A percentile compares a stretch with the other conserved stretches of the same genome.
phyloP scores from a whole-genome alignment of 2,797 vertebrate species.

The Artibeus jamaicensis region DNA sequence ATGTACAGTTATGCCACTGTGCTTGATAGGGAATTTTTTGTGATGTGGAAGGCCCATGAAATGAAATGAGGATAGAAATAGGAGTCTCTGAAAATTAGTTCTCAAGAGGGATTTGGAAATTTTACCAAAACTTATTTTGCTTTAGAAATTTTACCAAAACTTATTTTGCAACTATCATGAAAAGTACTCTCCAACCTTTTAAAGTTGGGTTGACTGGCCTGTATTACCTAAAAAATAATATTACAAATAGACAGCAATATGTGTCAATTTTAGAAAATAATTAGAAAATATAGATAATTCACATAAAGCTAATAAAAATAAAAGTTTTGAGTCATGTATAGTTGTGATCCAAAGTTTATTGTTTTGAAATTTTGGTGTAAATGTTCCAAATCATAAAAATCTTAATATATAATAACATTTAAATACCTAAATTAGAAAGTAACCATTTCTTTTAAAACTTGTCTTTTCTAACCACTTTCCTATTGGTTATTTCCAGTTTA shows the following conservation, averaged over 20 bases:
- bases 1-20: constrained; percentile 36
- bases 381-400: background rate
- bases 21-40: constrained; percentile 64
- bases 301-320: background rate
- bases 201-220: background rate
- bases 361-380: background rate
- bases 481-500: background rate
- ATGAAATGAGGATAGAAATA: constrained; percentile 38
- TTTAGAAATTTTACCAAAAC: constrained; percentile 5
- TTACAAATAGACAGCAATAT: background rate
- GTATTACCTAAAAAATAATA: background rate
- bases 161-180: background rate
- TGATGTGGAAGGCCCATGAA: constrained; percentile 58
- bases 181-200: background rate
- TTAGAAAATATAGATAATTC: background rate
- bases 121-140: background rate
- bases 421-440: background rate
- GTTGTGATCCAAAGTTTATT: background rate
- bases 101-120: background rate
- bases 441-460: background rate
- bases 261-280: background rate
- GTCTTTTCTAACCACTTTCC: background rate
- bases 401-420: background rate
- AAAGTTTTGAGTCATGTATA: background rate
- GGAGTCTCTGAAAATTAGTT: background rate